phyloP scores from a whole-genome alignment of 2,797 vertebrate species.

The Lepilemur ruficaudatus region DNA sequence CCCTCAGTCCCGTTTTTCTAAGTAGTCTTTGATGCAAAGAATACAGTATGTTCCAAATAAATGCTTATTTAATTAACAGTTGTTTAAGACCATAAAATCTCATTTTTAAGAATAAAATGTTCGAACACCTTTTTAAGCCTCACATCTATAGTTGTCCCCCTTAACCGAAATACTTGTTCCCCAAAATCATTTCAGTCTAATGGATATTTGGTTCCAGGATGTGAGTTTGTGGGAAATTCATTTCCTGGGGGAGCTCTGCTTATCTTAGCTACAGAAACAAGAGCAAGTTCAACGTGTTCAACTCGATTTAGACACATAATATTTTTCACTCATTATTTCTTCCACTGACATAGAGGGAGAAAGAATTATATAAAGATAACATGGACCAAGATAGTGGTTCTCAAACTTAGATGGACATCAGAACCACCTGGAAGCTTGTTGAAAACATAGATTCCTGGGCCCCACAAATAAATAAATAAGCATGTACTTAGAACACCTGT shows the following conservation, averaged over 20 bases:
- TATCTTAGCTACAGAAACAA: not conserved
- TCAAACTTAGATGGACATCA: not conserved
- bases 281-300: not conserved
- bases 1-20: not conserved
- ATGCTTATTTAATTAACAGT: not conserved
- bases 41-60: not conserved
- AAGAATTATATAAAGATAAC: not conserved
- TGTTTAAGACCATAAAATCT: constrained; percentile 17
- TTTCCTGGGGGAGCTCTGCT: not conserved
- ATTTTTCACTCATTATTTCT: constrained; percentile 3
- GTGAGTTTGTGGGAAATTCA: not conserved
- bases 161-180: not conserved
- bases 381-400: not conserved
- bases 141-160: not conserved
- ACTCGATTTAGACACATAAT: not conserved
- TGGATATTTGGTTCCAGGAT: not conserved
- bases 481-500: not conserved
- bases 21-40: not conserved
- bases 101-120: constrained; percentile 29
- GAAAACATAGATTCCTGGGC: not conserved
- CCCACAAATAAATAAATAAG: not conserved
- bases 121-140: not conserved
- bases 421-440: not conserved
- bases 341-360: not conserved
- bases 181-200: not conserved